These are phyloP conservation scores for Eumaeus atala DNA, from an alignment of 1,140 invertebrate species.

Conservation along the genomic window DNA sequence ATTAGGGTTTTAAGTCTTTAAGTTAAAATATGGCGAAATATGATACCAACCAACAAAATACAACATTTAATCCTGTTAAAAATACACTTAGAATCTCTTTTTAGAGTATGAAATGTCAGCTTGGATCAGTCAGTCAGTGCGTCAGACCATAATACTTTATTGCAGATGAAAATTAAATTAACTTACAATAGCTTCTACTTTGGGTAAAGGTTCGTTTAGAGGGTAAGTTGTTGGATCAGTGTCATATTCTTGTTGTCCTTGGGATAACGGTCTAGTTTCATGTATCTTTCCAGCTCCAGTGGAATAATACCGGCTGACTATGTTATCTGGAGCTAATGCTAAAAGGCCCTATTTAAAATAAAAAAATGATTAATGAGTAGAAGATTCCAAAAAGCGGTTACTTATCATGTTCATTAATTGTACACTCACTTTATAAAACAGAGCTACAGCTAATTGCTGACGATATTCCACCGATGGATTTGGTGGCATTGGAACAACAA, in stretches of 20 bases:
- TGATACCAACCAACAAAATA: too few species aligned
- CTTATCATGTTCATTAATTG: constrained; percentile 22
- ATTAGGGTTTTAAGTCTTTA: too few species aligned
- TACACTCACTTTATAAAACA: constrained; percentile 77
- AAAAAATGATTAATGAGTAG: background rate
- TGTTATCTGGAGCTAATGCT: constrained; percentile 48
- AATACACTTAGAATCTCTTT: too few species aligned
- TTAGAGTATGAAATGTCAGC: too few species aligned
- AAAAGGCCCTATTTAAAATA: constrained; percentile 62
- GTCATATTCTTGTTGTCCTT: constrained; percentile 78
- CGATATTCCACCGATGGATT: constrained; percentile 77
- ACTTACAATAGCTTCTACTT: constrained; percentile 77
- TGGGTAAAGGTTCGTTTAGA: constrained; percentile 80
- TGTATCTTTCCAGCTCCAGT: constrained; percentile 71
- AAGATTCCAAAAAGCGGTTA: background rate
- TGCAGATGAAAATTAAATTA: too few species aligned
- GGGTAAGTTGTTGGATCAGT: constrained; percentile 80
- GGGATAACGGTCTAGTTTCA: constrained; percentile 73
- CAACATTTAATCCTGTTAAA: too few species aligned
- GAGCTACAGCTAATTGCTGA: constrained; percentile 70
- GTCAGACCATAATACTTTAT: too few species aligned
- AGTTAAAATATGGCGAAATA: too few species aligned
- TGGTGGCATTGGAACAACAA: constrained; percentile 67
- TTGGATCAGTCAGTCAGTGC: too few species aligned
- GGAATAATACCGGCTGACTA: constrained; percentile 41